Conservation (phyloP, 2,113 vertebrate species). For the Muntiacus muntjak region DNA sequence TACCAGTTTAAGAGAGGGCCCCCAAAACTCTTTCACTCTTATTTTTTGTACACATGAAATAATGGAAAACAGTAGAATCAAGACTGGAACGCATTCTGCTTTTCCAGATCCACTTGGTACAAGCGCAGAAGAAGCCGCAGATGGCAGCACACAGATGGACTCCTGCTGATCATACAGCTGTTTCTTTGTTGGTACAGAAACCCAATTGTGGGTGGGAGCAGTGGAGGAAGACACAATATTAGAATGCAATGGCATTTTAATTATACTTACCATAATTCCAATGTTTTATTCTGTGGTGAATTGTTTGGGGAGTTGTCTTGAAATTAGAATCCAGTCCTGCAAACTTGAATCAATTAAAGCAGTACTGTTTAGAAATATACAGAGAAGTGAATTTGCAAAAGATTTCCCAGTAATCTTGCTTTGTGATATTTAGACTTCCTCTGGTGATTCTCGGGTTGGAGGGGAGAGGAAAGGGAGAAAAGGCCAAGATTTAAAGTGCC, state of each 20-base stretch:
- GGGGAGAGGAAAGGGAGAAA: background rate
- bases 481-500: background rate
- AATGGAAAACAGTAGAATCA: constrained; percentile 39
- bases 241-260: constrained; percentile 65
- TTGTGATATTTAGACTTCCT: background rate
- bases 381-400: constrained; percentile 9
- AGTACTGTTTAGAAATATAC: constrained; percentile 52
- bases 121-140: constrained; percentile 21
- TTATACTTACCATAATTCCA: constrained; percentile 64
- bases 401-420: constrained; percentile 33
- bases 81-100: constrained; percentile 17
- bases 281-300: constrained; percentile 53
- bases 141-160: constrained; percentile 51
- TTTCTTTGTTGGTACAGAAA: constrained; percentile 64
- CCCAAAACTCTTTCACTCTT: background rate
- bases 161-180: constrained; percentile 54
- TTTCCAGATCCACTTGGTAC: constrained; percentile 34
- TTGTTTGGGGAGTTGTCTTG: constrained; percentile 63
- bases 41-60: constrained; percentile 7
- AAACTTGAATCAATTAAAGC: constrained; percentile 61
- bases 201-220: constrained; percentile 41
- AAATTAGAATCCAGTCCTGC: constrained; percentile 59
- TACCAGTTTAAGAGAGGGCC: background rate
- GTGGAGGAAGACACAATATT: constrained; percentile 51
- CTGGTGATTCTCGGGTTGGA: background rate